Conservation (phyloP, 2,113 vertebrate genomes). For the Cavia porcellus region DNA sequence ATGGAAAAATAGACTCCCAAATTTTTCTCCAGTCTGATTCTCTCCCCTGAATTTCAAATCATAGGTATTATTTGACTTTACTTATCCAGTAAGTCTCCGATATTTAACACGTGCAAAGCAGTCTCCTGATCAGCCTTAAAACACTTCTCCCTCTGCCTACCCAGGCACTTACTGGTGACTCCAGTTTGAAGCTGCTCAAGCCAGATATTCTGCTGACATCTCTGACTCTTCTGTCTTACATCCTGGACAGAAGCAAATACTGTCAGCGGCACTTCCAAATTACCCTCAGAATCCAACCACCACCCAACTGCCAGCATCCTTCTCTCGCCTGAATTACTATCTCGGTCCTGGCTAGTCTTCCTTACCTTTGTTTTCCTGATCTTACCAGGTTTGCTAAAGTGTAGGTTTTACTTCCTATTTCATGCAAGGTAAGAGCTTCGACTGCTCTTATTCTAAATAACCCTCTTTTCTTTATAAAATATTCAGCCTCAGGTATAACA, state of each 20-base stretch:
- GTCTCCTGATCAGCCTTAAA: not conserved
- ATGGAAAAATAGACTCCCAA: not conserved
- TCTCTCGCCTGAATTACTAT: not conserved
- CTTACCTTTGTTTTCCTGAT: not conserved
- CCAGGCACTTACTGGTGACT: not conserved
- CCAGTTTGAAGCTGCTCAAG: not conserved
- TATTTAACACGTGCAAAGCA: not conserved
- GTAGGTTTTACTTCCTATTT: not conserved
- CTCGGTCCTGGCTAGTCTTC: not conserved
- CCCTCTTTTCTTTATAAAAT: not conserved
- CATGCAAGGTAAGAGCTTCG: not conserved
- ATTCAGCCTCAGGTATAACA: not conserved
- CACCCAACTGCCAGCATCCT: not conserved
- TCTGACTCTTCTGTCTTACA: not conserved
- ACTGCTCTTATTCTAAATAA: not conserved
- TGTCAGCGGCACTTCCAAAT: not conserved
- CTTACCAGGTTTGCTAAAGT: not conserved
- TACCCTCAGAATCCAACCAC: not conserved
- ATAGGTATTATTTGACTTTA: not conserved
- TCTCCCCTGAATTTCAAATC: not conserved
- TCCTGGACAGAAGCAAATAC: not conserved
- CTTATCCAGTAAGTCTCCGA: not conserved
- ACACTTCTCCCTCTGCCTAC: not conserved
- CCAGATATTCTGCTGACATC: not conserved
- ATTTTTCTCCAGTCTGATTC: not conserved